Evolutionary conservation across 2,113 vertebrate species (phyloP), one percentile per base, ranked within the genome.

Genomic region (Chroicocephalus ridibundus): DNA sequence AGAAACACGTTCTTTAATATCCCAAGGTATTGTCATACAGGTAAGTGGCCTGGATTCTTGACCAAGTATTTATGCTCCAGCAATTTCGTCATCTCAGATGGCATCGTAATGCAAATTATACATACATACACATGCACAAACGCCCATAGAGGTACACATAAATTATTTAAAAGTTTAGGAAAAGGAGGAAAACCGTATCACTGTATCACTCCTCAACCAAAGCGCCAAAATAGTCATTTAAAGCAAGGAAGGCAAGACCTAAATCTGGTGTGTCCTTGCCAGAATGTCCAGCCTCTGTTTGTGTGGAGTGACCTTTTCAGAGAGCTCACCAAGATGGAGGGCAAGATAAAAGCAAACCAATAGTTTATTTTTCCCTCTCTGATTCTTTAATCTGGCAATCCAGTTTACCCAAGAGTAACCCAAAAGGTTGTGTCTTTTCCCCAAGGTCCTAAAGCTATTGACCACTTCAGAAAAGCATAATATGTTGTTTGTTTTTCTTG

Each of bases 401-500:
- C 31, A 26, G 1, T 2, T 91, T 83, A 46, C 42, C 25, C 49
- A 55, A 70, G 71, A 85, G 34, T 57, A 82, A 79, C 34, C 60
- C 66, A 74, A 25, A 91, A 79, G 20, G 26, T 46, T 85, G 10
- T 62, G 32, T 60, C 49, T 88, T 94, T 89, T 85, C 86, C 74
- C 29, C 34, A 47, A 72, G 49, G 58, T 76, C 24, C 78, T 77
- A 66, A 95, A 95, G 65, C 54, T 78, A 49, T 6, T 85, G 86
- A 77, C 77, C 83, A 24, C 54, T 89, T 93, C 58, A 94, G 66
- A 94, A 91, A 86, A 89, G n/a, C 57, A 81, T 40, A 77, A 9
- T 61, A 26, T 34, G 46, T 55, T 88, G 36, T 82, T 95, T 97
- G 86, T 95, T 96, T 94, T 96, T 75, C 75, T 93, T 97, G 47